These are phyloP conservation scores for Caradrina kadenii DNA, from an alignment of 2,888 invertebrate species.

Conservation along the genomic window DNA sequence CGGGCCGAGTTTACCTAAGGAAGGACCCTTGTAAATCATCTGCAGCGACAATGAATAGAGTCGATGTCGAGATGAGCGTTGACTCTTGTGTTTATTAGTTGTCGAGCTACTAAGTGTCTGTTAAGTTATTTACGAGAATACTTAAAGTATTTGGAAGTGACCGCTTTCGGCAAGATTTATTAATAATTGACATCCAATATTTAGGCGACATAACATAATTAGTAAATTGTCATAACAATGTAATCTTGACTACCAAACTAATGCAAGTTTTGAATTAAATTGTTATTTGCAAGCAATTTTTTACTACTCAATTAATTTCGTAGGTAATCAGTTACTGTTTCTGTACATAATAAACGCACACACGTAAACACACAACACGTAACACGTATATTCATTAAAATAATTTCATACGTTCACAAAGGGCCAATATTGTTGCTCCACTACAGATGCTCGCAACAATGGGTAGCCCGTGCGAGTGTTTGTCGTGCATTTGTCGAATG, in stretches of 20 bases:
- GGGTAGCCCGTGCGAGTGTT: constrained; percentile 88
- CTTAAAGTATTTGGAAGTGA: constrained; percentile 72
- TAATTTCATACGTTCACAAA: constrained; percentile 80
- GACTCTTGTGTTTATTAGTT: constrained; percentile 88
- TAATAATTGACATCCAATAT: constrained; percentile 38
- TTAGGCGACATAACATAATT: constrained; percentile 31
- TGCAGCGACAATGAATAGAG: constrained; percentile 85
- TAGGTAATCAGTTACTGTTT: constrained; percentile 58
- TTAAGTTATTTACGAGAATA: constrained; percentile 84
- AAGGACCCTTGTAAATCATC: constrained; percentile 91
- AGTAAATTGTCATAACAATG: constrained; percentile 14
- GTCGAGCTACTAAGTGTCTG: constrained; percentile 87
- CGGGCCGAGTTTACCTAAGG: constrained; percentile 89
- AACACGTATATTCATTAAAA: constrained; percentile 79
- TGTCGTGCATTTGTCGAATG: constrained; percentile 90
- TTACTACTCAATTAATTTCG: constrained; percentile 47
- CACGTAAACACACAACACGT: no score
- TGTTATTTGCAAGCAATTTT: constrained; percentile 32
- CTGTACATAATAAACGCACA: constrained; percentile 47
- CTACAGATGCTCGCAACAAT: constrained; percentile 87
- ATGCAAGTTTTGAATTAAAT: constrained; percentile 34
- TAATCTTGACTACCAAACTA: neutral
- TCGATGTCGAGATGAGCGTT: constrained; percentile 83
- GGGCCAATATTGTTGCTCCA: constrained; percentile 86
- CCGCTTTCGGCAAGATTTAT: constrained; percentile 66